Evolutionary conservation across 37 sponge, comb jelly and placozoan species (phyloP).

Genomic region (Corticium candelabrum): DNA sequence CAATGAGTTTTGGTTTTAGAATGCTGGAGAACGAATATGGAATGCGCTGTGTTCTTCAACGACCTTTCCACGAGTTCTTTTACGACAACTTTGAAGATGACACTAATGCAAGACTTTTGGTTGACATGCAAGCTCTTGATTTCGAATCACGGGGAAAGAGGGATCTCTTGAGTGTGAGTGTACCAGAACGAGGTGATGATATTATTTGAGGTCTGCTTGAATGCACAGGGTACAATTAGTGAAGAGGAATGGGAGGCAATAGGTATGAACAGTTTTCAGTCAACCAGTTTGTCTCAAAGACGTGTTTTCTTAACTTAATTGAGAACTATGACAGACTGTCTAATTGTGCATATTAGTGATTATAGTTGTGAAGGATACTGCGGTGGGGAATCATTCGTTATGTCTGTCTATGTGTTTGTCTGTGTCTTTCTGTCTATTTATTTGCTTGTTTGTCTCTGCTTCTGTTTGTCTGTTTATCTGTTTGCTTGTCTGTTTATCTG

Average conservation of each 20-base stretch:
- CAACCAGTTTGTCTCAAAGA: no score
- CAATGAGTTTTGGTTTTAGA: slow-evolving; percentile 25
- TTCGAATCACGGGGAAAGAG: no score
- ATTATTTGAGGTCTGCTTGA: neutral
- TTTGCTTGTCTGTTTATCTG: no score
- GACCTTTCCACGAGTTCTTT: slow-evolving; percentile 76
- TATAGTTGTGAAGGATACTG: no score
- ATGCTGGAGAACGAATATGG: slow-evolving; percentile 53
- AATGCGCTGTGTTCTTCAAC: slow-evolving; percentile 50
- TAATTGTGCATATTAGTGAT: no score
- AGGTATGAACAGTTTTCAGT: slow-evolving; percentile 24
- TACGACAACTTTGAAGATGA: slow-evolving; percentile 25
- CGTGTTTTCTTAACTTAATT: no score
- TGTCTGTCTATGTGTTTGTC: slow-evolving; percentile 1
- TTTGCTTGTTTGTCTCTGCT: neutral
- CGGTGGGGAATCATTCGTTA: no score
- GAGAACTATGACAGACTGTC: no score
- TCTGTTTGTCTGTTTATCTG: neutral
- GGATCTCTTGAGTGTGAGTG: no score
- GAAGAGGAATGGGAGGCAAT: slow-evolving; percentile 70
- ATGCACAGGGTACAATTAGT: slow-evolving; percentile 64
- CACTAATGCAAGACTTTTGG: slow-evolving; percentile 44
- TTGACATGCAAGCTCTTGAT: slow-evolving; percentile 70
- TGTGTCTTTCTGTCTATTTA: slow-evolving; percentile 1
- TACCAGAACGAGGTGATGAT: neutral